Evolutionary conservation across 2,113 vertebrate genomes (phyloP).

Genomic region (Holacanthus passer): DNA sequence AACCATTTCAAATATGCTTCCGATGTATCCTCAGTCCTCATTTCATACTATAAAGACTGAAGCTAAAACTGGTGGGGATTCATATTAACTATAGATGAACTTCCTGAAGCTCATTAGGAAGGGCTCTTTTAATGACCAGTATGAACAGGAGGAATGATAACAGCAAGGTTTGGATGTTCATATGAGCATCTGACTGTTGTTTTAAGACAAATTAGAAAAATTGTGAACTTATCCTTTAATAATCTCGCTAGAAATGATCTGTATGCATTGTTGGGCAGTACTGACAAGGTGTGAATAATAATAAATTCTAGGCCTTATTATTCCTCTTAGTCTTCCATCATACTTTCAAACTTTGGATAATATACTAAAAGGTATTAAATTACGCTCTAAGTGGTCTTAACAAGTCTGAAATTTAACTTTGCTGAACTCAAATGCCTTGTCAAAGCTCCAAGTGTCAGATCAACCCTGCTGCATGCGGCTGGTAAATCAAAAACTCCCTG

Average conservation of each 20-base stretch:
- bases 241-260: background rate
- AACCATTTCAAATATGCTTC: too few relatives aligned
- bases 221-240: background rate
- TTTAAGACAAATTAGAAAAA: background rate
- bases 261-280: background rate
- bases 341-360: background rate
- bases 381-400: background rate
- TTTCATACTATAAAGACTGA: too few relatives aligned
- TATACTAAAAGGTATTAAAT: too few relatives aligned
- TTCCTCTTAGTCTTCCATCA: background rate
- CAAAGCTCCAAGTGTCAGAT: background rate
- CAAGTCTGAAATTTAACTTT: background rate
- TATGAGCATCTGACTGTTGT: background rate
- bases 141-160: background rate
- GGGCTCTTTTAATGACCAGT: background rate
- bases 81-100: too few relatives aligned
- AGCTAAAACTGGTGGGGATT: too few relatives aligned
- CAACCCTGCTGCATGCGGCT: background rate
- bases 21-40: too few relatives aligned
- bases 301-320: too few relatives aligned
- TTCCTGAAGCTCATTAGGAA: background rate
- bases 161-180: background rate
- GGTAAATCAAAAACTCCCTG: slow-evolving; percentile 34
- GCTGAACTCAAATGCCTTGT: background rate
- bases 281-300: background rate